A percentile compares a stretch with the other conserved stretches of the same genome.
phyloP scores from a whole-genome alignment of 1,140 invertebrate species.

The Oncopodura yosiiana region DNA sequence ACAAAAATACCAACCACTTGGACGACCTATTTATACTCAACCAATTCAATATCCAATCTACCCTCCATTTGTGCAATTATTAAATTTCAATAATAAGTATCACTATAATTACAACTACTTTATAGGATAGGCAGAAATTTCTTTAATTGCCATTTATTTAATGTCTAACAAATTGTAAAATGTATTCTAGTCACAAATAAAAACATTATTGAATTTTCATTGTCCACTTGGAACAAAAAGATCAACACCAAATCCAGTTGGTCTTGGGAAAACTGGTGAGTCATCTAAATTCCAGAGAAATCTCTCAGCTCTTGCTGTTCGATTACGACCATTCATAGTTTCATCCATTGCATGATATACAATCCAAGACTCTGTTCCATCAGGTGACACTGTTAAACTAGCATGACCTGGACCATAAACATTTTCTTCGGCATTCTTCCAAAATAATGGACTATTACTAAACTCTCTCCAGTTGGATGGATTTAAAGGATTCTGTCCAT shows the following conservation, averaged over 20 bases:
- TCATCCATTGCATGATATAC: slow-evolving; percentile 29
- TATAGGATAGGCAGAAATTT: no score
- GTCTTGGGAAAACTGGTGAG: slow-evolving; percentile 21
- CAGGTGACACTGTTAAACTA: slow-evolving; percentile 23
- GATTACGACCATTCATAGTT: slow-evolving; percentile 8
- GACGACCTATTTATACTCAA: no score
- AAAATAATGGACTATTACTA: slow-evolving; percentile 12
- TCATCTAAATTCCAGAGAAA: slow-evolving; percentile 25
- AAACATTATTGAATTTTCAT: no score
- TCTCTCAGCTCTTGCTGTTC: slow-evolving; percentile 24
- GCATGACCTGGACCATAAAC: slow-evolving; percentile 27
- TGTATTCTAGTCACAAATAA: no score
- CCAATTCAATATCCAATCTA: no score
- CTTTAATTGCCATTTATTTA: no score
- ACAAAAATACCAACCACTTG: no score
- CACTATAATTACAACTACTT: no score
- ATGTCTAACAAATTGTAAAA: no score
- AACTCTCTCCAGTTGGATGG: slow-evolving; percentile 12
- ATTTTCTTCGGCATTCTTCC: slow-evolving; percentile 19
- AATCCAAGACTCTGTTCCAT: slow-evolving; percentile 26
- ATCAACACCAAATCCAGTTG: slow-evolving; percentile 14
- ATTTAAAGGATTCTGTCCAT: slow-evolving; percentile 17
- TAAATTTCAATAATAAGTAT: no score
- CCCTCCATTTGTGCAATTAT: no score
- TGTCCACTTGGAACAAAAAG: slow-evolving; percentile 16